Conservation (phyloP, 2,888 invertebrate genomes). For the Pseudococcus jackbeardsleyi region DNA sequence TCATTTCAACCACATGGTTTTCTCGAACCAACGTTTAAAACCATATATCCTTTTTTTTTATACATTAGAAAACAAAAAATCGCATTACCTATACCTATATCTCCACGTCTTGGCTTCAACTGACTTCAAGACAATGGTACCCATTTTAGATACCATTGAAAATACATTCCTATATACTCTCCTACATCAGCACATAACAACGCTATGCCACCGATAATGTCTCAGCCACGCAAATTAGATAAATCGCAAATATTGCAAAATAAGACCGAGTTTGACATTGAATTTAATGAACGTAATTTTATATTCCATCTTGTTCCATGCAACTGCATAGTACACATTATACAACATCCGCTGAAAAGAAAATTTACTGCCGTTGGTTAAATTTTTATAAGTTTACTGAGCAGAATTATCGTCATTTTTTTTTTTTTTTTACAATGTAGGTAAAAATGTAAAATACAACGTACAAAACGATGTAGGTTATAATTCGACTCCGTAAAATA, state of each 20-base stretch:
- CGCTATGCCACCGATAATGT: neutral
- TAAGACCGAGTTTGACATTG: neutral
- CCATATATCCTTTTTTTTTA: neutral
- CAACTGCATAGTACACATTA: neutral
- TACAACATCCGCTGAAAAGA: slow-evolving; percentile 1
- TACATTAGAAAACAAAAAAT: no score
- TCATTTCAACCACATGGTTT: neutral
- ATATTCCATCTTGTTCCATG: neutral
- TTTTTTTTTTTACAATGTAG: neutral
- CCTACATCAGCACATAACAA: neutral
- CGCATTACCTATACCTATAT: no score
- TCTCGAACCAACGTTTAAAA: neutral
- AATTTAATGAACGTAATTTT: slow-evolving; percentile 21
- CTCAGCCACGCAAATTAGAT: slow-evolving; percentile 12
- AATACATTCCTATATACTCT: neutral
- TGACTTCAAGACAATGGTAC: neutral
- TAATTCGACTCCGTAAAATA: neutral
- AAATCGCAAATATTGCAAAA: slow-evolving; percentile 19
- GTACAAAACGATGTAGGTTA: neutral
- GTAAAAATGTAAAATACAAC: neutral
- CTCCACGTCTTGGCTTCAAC: neutral
- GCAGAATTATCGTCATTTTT: neutral
- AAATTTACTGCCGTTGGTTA: neutral
- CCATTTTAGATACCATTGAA: neutral
- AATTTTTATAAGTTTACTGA: neutral